Evolutionary conservation across 2,888 invertebrate genomes (phyloP), one percentile per base, ranked within the genome.

Genomic region (Cerastis leucographa): DNA sequence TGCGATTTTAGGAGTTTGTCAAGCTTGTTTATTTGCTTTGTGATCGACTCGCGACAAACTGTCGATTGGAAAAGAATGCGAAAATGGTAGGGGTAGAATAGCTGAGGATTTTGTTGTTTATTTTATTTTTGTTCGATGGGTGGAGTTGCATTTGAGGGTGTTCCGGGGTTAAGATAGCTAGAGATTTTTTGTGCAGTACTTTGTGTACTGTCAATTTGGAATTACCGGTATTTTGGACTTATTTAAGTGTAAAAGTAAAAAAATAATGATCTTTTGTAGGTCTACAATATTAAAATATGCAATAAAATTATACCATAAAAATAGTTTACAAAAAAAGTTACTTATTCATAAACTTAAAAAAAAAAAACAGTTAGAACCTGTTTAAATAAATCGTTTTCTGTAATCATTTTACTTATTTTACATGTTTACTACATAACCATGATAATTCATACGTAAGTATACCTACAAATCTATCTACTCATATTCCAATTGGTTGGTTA

Each of bases 21-120:
- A 61, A 75, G 76, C 74, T 85, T 85, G 86, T 87, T 87, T 87
- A 87, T 87, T 87, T 76, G 74, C 75, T 72, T 83, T 76, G 72
- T 66, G 83, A 83, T 83, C 67, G 83, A 85, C 78, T 85, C 76
- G 77, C 65, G 86, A 85, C 71, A 76, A 73, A 83, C 76, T 82
- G 83, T 71, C 76, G 61, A 83, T 85, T 19, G 83, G 70, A 70
- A 82, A 76, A 69, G 83, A 74, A 82, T 82, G 44, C n/a, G 61
- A 65, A 46, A 17, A 66, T 62, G 69, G 85, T 74, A 62, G 25
- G 19, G 11, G 25, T 8, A n/a, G 54, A 74, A 61, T 46, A 29
- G 56, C 51, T 42, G 66, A 44, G 17, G 59, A 64, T 49, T 75
- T 75, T 65, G 42, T 67, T 61, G 35, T 76, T 82, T 25, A 25